Evolutionary conservation across 2,113 vertebrate genomes (phyloP), one percentile per base, ranked within the genome.

Genomic region (Harpagus bidentatus): DNA sequence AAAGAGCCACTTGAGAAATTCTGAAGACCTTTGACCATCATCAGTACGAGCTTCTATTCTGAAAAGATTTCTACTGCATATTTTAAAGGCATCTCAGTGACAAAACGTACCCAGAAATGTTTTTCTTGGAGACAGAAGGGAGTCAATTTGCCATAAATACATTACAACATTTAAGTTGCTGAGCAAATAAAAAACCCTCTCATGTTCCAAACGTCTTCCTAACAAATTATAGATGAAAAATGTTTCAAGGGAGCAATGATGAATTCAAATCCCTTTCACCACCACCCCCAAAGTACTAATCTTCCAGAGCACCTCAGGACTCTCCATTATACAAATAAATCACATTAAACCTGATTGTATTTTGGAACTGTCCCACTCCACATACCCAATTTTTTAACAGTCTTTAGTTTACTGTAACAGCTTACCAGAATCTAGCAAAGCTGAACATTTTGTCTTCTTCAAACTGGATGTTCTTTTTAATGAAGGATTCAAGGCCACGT

Each of bases 391-490:
- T 36, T 32, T 61, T 45, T 3, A 72, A 8, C 22, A 26, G n/a
- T 38, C 43, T 58, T 56, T 50, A 72, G 55, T 31, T 65, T 55
- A 32, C 42, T 67, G 40, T 15, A 36, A 29, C 59, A 79, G 47
- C 91, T 97, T 90, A 98, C 95, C 93, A 59, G 90, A 86, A 56
- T 97, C 93, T 7, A 96, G 87, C 69, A 96, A 59, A 53, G 90
- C 63, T 28, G 91, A 91, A 76, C 92, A 88, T 21, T 78, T 89
- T 7, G 97, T 95, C 66, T 97, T 98, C 96, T 95, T 99, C 82
- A 99, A 96, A 97, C 98, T 98, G 11, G 98, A 95, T 1, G 98
- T 96, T 94, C 97, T 98, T 88, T 98, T 98, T 16, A 99, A 63
- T 8, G 98, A 95, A 16, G 97, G 97, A 56, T 96, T 98, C 47